Percentiles rank a stretch among this genome's conserved stretches.
Conservation (phyloP, 2,113 vertebrate genomes). For the Bubo scandiacus region DNA sequence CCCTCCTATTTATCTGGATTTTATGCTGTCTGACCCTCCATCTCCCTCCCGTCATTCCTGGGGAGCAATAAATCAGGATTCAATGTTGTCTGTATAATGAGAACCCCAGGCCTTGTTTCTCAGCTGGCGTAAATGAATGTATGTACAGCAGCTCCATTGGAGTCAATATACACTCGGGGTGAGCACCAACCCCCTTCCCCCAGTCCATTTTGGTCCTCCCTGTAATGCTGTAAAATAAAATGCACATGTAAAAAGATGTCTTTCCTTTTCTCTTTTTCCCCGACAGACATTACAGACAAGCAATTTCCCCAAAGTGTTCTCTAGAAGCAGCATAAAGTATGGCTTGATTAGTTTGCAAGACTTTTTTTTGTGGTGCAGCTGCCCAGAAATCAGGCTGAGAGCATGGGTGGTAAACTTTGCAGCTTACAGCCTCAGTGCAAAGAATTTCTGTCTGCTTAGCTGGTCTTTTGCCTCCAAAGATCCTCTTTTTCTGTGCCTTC, state of each 20-base stretch:
- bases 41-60: not conserved
- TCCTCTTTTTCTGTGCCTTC: not conserved
- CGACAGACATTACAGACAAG: not conserved
- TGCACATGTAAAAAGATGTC: not conserved
- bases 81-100: not conserved
- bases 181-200: not conserved
- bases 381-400: not conserved
- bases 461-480: not conserved
- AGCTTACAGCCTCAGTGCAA: not conserved
- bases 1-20: not conserved
- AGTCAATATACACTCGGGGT: fast-evolving
- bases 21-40: not conserved
- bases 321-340: not conserved
- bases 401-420: not conserved
- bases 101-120: not conserved
- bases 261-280: not conserved
- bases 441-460: not conserved
- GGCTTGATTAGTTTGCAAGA: not conserved
- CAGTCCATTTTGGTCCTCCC: fast-evolving
- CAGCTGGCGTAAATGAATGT: not conserved
- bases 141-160: not conserved
- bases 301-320: not conserved
- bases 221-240: not conserved
- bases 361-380: not conserved
- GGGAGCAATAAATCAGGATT: not conserved